phyloP scores from a whole-genome alignment of 2,113 vertebrate species.

The Reinhardtius hippoglossoides region DNA sequence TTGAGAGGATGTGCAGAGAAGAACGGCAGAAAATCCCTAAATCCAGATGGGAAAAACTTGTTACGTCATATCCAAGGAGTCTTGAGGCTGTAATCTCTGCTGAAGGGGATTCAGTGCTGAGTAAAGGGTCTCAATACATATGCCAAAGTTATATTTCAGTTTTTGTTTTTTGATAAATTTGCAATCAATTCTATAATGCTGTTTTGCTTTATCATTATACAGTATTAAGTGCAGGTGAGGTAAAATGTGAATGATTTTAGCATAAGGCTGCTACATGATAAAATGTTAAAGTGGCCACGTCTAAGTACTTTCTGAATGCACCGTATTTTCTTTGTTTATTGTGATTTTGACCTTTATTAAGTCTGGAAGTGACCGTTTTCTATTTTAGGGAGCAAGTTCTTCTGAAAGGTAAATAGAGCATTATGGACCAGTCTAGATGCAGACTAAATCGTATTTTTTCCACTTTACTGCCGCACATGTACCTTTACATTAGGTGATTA shows the following conservation, averaged over 20 bases:
- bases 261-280: no score
- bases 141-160: neutral
- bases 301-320: neutral
- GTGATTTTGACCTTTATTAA: neutral
- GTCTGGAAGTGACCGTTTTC: slow-evolving; percentile 4
- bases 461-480: slow-evolving; percentile 19
- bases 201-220: no score
- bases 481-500: slow-evolving; percentile 32
- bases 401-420: neutral
- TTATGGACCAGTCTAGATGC: neutral
- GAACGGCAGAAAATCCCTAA: neutral
- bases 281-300: neutral
- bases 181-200: neutral
- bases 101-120: neutral
- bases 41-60: no score
- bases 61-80: no score
- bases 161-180: neutral
- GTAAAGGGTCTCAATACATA: neutral
- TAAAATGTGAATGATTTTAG: neutral
- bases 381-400: neutral
- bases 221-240: neutral
- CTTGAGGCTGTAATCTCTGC: no score
- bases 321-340: no score
- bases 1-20: neutral
- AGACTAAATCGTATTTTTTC: slow-evolving; percentile 29